Evolutionary conservation across 64 coral and sea anemone genomes (phyloP).

Genomic region (Porites australiensis): DNA sequence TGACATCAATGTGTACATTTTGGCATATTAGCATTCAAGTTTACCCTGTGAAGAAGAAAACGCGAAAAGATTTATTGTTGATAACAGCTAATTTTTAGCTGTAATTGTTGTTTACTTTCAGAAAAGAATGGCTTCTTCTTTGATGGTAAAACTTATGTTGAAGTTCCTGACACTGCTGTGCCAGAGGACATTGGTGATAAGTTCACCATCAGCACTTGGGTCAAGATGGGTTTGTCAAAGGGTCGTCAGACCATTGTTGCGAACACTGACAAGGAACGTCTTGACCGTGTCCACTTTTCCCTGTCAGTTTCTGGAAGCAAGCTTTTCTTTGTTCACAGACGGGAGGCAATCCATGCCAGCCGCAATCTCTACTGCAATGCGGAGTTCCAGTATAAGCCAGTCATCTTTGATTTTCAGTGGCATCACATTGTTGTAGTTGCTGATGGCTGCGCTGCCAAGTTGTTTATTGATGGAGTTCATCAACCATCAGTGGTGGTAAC

Average conservation of each 20-base stretch:
- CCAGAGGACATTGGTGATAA: slow-evolving; percentile 75
- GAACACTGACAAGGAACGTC: slow-evolving; percentile 70
- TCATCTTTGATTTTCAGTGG: slow-evolving; percentile 81
- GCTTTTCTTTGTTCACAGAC: slow-evolving; percentile 73
- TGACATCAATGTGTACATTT: background rate
- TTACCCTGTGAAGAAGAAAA: too few species aligned
- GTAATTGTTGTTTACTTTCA: background rate
- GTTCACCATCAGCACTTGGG: slow-evolving; percentile 86
- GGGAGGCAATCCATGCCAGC: slow-evolving; percentile 71
- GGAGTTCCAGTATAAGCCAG: slow-evolving; percentile 76
- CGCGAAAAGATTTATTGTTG: too few species aligned
- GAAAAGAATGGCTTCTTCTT: slow-evolving; percentile 70
- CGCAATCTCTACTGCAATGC: slow-evolving; percentile 83
- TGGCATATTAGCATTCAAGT: too few species aligned
- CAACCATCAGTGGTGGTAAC: slow-evolving; percentile 8
- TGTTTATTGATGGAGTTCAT: slow-evolving; percentile 80
- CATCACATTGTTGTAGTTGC: slow-evolving; percentile 77
- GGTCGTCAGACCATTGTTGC: slow-evolving; percentile 76
- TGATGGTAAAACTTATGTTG: slow-evolving; percentile 68
- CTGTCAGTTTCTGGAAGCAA: slow-evolving; percentile 37
- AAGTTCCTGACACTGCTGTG: slow-evolving; percentile 62
- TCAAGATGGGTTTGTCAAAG: slow-evolving; percentile 51
- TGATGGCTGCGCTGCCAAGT: slow-evolving; percentile 63
- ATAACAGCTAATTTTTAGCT: background rate
- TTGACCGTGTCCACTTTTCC: slow-evolving; percentile 89